phyloP scores from a whole-genome alignment of 1,140 invertebrate genomes.

The Anoplolepis gracilipes region DNA sequence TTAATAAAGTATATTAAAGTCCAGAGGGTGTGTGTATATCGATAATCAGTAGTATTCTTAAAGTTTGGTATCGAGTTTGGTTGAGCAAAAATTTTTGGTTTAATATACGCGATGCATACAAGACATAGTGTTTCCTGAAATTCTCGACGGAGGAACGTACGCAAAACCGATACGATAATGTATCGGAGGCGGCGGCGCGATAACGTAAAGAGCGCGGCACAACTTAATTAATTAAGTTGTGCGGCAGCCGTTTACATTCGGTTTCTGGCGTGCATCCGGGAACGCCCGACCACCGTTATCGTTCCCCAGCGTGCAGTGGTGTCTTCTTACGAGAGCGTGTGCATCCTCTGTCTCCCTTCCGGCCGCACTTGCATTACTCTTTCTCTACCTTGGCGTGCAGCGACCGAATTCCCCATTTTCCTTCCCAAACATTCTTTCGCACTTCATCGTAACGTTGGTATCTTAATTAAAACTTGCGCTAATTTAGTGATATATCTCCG shows the following conservation, averaged over 20 bases:
- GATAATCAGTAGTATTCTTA: neutral
- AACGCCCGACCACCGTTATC: slow-evolving; percentile 69
- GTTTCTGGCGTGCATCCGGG: slow-evolving; percentile 69
- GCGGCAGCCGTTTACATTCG: slow-evolving; percentile 77
- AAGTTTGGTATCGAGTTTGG: neutral
- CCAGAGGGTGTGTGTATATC: neutral
- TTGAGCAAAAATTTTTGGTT: slow-evolving; percentile 14
- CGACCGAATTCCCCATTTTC: slow-evolving; percentile 32
- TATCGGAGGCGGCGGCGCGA: slow-evolving; percentile 26
- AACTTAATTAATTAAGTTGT: slow-evolving; percentile 82
- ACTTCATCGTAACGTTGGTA: slow-evolving; percentile 33
- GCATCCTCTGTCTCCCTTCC: slow-evolving; percentile 53
- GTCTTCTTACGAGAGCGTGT: slow-evolving; percentile 69
- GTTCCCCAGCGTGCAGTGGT: slow-evolving; percentile 77
- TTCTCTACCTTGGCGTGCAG: neutral
- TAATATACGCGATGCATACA: neutral
- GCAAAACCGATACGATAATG: slow-evolving; percentile 37
- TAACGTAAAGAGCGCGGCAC: slow-evolving; percentile 36
- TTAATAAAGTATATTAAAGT: too few relatives aligned
- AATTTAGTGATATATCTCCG: neutral
- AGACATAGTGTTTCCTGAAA: neutral
- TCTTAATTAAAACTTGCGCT: slow-evolving; percentile 52
- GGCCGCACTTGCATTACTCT: neutral
- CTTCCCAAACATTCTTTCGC: slow-evolving; percentile 15
- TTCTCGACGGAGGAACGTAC: neutral